These are phyloP conservation scores for Scartelaos histophorus DNA, from an alignment of 2,113 vertebrate species.

Conservation along the genomic window DNA sequence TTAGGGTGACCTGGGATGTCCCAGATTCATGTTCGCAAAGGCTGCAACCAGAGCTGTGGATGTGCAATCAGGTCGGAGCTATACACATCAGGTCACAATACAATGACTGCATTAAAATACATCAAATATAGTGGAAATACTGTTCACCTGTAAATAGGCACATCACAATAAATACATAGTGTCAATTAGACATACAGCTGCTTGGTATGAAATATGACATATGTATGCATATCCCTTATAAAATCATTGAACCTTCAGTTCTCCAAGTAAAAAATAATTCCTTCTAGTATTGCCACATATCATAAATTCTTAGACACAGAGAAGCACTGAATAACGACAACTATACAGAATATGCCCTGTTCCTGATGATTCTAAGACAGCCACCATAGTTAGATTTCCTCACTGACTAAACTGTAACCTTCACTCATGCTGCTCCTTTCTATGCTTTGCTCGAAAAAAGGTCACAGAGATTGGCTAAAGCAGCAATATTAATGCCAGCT, in stretches of 20 bases:
- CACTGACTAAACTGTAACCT: not conserved
- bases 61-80: constrained; percentile 52
- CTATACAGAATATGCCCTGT: not conserved
- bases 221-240: not conserved
- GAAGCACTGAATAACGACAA: not conserved
- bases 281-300: not conserved
- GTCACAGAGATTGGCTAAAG: not conserved
- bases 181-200: not conserved
- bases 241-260: not conserved
- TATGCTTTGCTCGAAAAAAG: not conserved
- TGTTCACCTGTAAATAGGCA: not conserved
- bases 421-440: not conserved
- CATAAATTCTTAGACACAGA: not conserved
- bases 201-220: not conserved
- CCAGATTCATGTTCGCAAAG: constrained; percentile 55
- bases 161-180: not conserved
- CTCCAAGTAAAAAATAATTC: too few species aligned
- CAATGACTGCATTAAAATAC: not conserved
- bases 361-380: not conserved
- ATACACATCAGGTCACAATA: constrained; percentile 31
- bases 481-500: not conserved
- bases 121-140: not conserved
- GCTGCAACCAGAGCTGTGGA: constrained; percentile 24
- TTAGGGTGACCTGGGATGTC: constrained; percentile 60
- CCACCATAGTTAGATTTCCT: not conserved